Evolutionary conservation across 2,797 vertebrate species (phyloP), one percentile per base, ranked within the genome.

Genomic region (Vespertilio murinus): DNA sequence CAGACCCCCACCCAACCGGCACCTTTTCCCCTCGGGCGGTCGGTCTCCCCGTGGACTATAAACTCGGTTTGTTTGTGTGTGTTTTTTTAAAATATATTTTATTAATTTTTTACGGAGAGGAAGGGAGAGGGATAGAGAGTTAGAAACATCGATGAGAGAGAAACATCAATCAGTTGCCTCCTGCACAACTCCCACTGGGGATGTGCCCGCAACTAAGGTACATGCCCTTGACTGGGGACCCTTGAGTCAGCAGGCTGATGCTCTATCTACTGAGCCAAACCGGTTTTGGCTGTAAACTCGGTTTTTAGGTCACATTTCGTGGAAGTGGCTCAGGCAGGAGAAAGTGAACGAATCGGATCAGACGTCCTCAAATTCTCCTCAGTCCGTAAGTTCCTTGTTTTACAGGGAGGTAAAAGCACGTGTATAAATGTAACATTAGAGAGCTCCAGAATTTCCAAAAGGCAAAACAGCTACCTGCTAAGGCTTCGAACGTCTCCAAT

Each of bases 381-480:
- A 81, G 14, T 22, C 79, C 38, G 90, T 70, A 70, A n/a, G 40
- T 82, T 90, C 78, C 88, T 56, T 77, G 64, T 73, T 71, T 91
- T 93, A 45, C 45, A 67, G 22, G 85, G 64, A 73, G 28, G 81
- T 54, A 86, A 84, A 93, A 84, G 20, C 25, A 89, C 17, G 64
- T 65, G 42, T 0, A 35, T 49, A 52, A 65, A 61, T 88, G 83
- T 59, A 83, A 80, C 79, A 89, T 69, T 75, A 81, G 49, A 86
- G 56, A 74, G 59, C 20, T n/a, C 23, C 23, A 80, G 30, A 54
- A 59, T 71, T 75, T 81, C 73, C 65, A 71, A 89, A 89, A 90
- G 40, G 23, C 40, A 61, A 56, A 89, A 75, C 35, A 54, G 33
- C 17, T 33, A 42, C 65, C 28, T 73, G 20, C 38, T 70, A 54